These are phyloP conservation scores for Ferrisia virgata DNA, from an alignment of 2,888 invertebrate genomes.

Conservation along the genomic window DNA sequence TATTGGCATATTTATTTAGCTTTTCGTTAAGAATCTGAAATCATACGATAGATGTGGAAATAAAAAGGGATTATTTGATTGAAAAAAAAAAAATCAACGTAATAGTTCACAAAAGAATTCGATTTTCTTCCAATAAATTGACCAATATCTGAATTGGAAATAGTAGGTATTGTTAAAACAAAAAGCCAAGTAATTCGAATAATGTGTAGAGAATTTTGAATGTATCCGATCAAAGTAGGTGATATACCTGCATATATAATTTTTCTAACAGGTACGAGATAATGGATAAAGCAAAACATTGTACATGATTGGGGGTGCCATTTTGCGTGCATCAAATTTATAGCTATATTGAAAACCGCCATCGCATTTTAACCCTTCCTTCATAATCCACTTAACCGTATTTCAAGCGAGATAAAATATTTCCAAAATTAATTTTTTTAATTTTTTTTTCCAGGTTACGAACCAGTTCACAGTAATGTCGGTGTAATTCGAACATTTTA, in stretches of 20 bases:
- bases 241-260: not conserved
- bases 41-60: not conserved
- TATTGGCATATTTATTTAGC: no score
- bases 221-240: no score
- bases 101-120: no score
- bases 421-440: not conserved
- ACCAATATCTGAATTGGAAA: no score
- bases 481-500: not conserved
- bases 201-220: no score
- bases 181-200: no score
- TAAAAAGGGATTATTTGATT: not conserved
- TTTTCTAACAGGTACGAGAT: not conserved
- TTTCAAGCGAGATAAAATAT: not conserved
- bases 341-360: not conserved
- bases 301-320: not conserved
- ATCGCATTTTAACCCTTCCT: not conserved
- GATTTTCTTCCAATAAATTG: no score
- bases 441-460: not conserved
- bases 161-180: no score
- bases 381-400: not conserved
- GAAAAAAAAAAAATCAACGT: no score
- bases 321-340: not conserved
- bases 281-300: conserved; percentile 1
- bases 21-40: not conserved
- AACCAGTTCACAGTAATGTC: not conserved